Conservation (phyloP, 2,797 vertebrate species). For the Potorous gilbertii region DNA sequence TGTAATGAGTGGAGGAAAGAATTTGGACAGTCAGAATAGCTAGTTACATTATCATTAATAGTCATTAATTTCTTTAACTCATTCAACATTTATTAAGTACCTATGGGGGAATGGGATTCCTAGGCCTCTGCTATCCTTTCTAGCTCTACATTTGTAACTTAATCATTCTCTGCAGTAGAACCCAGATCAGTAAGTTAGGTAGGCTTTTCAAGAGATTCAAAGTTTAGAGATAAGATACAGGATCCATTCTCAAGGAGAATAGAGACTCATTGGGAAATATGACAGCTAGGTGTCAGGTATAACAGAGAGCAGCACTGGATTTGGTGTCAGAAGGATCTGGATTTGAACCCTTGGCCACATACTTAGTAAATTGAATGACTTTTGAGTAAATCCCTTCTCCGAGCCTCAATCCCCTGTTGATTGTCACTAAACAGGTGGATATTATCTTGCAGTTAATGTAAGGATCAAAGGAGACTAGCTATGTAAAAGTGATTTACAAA, state of each 20-base stretch:
- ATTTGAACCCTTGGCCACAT: not conserved
- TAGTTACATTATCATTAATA: not conserved
- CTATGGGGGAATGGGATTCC: not conserved
- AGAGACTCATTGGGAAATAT: not conserved
- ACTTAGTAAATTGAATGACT: not conserved
- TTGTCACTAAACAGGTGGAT: not conserved
- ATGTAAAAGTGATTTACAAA: not conserved
- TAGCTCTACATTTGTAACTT: not conserved
- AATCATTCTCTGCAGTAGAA: not conserved
- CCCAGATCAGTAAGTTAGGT: not conserved
- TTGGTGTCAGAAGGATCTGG: not conserved
- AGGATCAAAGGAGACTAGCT: not conserved
- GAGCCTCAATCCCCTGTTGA: not conserved
- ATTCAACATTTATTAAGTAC: not conserved
- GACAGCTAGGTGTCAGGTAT: not conserved
- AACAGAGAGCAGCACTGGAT: not conserved
- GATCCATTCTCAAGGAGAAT: not conserved
- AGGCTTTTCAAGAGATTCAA: not conserved
- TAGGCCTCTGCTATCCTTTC: not conserved
- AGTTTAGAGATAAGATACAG: not conserved
- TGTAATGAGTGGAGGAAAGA: not conserved
- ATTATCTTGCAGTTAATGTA: not conserved
- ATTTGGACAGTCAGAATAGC: not conserved
- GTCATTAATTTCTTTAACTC: too few relatives aligned
- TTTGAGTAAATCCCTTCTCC: not conserved